phyloP scores from a whole-genome alignment of 2,797 vertebrate species.

The Onychomys torridus region DNA sequence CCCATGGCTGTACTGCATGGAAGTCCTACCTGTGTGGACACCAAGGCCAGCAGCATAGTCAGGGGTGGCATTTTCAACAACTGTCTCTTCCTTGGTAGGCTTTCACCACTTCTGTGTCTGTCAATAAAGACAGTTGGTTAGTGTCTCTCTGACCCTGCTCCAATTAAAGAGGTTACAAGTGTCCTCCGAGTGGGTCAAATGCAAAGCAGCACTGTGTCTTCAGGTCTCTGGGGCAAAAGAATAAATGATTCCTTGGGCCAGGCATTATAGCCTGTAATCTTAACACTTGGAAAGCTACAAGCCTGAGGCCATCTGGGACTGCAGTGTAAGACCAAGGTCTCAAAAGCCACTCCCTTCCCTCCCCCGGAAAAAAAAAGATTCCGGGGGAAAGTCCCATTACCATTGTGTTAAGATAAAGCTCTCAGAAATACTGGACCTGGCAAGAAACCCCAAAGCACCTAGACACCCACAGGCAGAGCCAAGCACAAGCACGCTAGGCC shows the following conservation, averaged over 20 bases:
- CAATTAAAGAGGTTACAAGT: not conserved
- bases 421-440: not conserved
- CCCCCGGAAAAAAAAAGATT: no score
- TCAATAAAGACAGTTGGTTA: not conserved
- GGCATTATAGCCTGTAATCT: not conserved
- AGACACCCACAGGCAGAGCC: not conserved
- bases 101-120: constrained; percentile 95
- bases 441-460: not conserved
- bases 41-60: constrained; percentile 98
- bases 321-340: not conserved
- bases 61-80: constrained; percentile 97
- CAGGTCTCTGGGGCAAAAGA: not conserved
- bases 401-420: not conserved
- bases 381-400: not conserved
- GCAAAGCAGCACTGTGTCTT: not conserved
- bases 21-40: constrained; percentile 94
- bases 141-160: not conserved
- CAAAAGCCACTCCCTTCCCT: not conserved
- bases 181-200: not conserved
- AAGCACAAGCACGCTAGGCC: not conserved
- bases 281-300: not conserved
- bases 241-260: not conserved
- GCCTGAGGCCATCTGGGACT: not conserved
- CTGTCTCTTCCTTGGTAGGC: constrained; percentile 95
- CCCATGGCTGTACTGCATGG: no score